Conservation (phyloP, 2,113 vertebrate genomes). For the Pteruthius melanotis region DNA sequence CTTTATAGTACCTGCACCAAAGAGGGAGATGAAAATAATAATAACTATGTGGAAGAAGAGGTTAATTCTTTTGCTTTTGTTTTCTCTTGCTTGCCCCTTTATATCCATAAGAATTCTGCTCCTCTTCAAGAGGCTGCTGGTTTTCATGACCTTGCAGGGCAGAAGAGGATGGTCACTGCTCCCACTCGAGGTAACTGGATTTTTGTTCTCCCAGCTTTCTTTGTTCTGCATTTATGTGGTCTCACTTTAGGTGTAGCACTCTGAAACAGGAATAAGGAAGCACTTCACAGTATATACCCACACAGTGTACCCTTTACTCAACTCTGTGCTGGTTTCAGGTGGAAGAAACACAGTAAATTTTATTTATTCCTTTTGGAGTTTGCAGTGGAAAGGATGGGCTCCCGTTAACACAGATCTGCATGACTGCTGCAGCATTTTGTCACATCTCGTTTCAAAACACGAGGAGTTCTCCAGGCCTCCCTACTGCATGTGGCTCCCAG, state of each 20-base stretch:
- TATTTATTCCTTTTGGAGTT: neutral
- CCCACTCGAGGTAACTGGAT: fast-evolving
- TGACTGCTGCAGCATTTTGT: neutral
- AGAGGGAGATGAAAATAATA: neutral
- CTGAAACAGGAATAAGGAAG: neutral
- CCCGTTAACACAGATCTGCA: neutral
- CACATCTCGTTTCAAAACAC: neutral
- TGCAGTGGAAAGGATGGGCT: neutral
- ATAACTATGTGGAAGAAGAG: neutral
- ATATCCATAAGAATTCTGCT: neutral
- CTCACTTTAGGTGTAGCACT: neutral
- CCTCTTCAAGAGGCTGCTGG: neutral
- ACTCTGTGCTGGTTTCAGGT: neutral
- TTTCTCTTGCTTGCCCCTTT: neutral
- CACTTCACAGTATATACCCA: neutral
- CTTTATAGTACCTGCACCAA: neutral
- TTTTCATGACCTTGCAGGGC: neutral
- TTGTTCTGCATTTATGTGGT: neutral
- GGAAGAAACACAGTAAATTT: neutral
- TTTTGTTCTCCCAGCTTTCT: neutral
- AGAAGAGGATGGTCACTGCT: neutral
- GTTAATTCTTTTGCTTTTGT: neutral
- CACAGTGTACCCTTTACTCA: neutral
- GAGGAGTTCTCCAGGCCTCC: neutral
- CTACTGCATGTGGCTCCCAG: fast-evolving